These are phyloP conservation scores for Apocheima hispidaria DNA, from an alignment of 2,888 invertebrate genomes.

Conservation along the genomic window DNA sequence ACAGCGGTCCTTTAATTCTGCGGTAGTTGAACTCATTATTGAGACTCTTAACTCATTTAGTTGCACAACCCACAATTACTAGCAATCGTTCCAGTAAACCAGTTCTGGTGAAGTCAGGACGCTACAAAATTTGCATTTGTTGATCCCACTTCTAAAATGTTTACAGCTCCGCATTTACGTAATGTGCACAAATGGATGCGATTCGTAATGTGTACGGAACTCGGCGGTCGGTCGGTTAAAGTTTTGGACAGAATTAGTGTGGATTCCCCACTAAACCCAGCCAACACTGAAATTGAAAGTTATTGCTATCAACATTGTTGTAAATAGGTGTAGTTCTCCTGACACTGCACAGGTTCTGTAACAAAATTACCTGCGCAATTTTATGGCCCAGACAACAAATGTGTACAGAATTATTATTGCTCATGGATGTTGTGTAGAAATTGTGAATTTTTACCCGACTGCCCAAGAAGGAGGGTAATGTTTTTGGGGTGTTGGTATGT, in stretches of 20 bases:
- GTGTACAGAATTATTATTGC: no score
- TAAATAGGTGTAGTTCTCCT: slow-evolving; percentile 6
- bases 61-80: slow-evolving; percentile 50
- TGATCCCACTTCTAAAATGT: slow-evolving; percentile 52
- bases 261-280: not conserved
- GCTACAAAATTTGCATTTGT: slow-evolving; percentile 59
- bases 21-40: no score
- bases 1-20: no score
- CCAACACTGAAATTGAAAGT: slow-evolving; percentile 19
- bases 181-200: slow-evolving; percentile 40
- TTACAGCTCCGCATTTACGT: slow-evolving; percentile 46
- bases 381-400: not conserved
- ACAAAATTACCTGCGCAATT: not conserved
- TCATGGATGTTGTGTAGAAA: not conserved
- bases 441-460: no score
- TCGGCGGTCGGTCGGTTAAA: slow-evolving; percentile 9
- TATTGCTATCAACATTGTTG: slow-evolving; percentile 12
- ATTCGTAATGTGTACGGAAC: slow-evolving; percentile 25
- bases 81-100: slow-evolving; percentile 53
- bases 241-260: slow-evolving; percentile 19
- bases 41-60: slow-evolving; percentile 23
- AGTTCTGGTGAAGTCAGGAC: slow-evolving; percentile 38
- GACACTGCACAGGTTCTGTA: not conserved
- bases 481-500: no score
- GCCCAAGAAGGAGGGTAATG: no score